These are phyloP conservation scores for Montifringilla adamsi DNA, from an alignment of 2,113 vertebrate genomes.

Conservation along the genomic window DNA sequence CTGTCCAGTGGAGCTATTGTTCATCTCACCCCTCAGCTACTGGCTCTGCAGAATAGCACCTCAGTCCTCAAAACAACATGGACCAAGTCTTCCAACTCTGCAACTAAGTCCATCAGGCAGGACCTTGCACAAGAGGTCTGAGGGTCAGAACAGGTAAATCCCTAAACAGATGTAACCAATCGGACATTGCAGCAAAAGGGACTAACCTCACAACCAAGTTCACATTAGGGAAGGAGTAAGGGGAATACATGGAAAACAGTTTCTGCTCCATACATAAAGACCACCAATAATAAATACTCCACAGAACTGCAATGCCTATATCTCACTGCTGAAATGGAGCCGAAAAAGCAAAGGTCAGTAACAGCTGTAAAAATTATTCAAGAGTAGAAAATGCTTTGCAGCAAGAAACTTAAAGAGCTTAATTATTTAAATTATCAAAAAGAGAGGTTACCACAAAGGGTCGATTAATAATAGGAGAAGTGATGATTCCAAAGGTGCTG, in stretches of 20 bases:
- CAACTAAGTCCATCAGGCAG: neutral
- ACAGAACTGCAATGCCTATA: neutral
- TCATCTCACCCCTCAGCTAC: neutral
- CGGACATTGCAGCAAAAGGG: neutral
- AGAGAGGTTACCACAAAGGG: neutral
- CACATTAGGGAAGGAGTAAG: neutral
- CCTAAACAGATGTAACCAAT: accelerated
- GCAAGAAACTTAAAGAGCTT: neutral
- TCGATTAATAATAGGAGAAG: neutral
- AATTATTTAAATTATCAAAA: neutral
- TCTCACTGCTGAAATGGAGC: neutral
- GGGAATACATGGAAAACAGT: neutral
- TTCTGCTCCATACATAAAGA: neutral
- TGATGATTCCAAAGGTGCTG: neutral
- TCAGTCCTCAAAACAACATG: neutral
- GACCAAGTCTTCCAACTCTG: accelerated
- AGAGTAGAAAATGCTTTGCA: neutral
- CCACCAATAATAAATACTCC: neutral
- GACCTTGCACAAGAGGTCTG: neutral
- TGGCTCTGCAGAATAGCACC: neutral
- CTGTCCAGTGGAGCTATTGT: neutral
- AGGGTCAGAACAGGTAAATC: neutral
- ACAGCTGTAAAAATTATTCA: neutral
- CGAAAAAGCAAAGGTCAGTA: neutral
- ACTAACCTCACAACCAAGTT: neutral